These are phyloP conservation scores for Coendou prehensilis DNA, from an alignment of 2,797 vertebrate species.

Conservation along the genomic window DNA sequence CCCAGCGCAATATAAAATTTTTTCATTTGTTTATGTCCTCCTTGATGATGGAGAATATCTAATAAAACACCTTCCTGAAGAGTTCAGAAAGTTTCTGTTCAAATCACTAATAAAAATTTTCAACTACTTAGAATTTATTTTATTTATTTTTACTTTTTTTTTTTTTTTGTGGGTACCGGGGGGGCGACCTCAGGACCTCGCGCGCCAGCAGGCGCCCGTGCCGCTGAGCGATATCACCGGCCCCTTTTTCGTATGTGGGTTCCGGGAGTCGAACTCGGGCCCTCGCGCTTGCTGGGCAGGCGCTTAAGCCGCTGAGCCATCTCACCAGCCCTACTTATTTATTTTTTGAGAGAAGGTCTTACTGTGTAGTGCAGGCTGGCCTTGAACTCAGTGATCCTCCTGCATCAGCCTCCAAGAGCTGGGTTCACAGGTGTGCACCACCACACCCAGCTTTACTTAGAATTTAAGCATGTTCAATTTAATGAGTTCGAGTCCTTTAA, in stretches of 20 bases:
- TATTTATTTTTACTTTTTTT: neutral
- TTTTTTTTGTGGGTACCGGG: too few relatives aligned
- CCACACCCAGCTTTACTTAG: neutral
- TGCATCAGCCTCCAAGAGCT: neutral
- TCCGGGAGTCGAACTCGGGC: too few relatives aligned
- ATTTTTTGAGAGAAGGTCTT: neutral
- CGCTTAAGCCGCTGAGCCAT: too few relatives aligned
- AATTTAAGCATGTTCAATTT: constrained; percentile 47
- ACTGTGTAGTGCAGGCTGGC: neutral
- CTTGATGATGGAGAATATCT: constrained; percentile 39
- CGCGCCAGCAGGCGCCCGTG: too few relatives aligned
- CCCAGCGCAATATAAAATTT: neutral
- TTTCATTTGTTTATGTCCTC: constrained; percentile 35
- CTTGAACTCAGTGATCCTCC: neutral
- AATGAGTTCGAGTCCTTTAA: constrained; percentile 47
- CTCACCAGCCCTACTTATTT: too few relatives aligned
- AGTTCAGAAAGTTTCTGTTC: constrained; percentile 33
- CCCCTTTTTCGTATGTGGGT: too few relatives aligned
- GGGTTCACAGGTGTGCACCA: neutral
- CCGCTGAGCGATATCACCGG: too few relatives aligned
- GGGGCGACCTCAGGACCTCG: too few relatives aligned
- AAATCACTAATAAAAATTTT: constrained; percentile 51
- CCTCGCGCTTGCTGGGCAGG: too few relatives aligned
- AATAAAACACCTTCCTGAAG: constrained; percentile 23
- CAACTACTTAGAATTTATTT: constrained; percentile 18